Evolutionary conservation across 2,888 invertebrate genomes (phyloP), one percentile per base, ranked within the genome.

Genomic region (Zele albiditarsus): DNA sequence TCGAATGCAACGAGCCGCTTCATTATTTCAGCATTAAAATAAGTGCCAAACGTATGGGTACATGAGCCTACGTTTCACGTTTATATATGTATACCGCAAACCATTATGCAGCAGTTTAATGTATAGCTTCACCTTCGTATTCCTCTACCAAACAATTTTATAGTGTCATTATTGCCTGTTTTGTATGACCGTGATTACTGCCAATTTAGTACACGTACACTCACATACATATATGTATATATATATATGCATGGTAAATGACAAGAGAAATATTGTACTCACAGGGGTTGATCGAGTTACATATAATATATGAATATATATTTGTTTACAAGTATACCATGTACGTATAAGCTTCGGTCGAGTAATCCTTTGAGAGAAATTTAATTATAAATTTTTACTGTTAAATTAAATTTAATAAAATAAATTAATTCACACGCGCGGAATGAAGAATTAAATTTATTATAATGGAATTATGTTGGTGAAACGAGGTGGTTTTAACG

Each of bases 21-120:
- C 85, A 84, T 86, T 86, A 86, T 82, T 81, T 79, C 72, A 78
- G 81, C 77, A 82, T 84, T 84, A 82, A 83, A 84, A 83, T 82
- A 81, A 84, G 82, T 82, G 80, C 80, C 78, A 76, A 75, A 31
- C 27, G 60, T 28, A 60, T 60, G 28, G 27, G 28, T 27, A n/a
- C 25, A 14, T 12, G 60, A 27, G 60, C 60, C n/a, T 53, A 28
- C 60, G 3, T 12, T 12, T 60, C 14, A 12, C 60, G n/a, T 60
- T 60, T 28, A 60, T 16, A 16, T 28, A 27, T 27, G 16, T 20
- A 16, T 8, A 42, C 23, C 31, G 20, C n/a, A 58, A 5, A 57
- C 38, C 33, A 60, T 53, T 66, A 57, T 63, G 70, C 63, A 65
- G 53, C 72, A 71, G 33, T 70, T 73, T 74, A 77, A 79, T 76